Evolutionary conservation across 1,140 invertebrate genomes (phyloP), one percentile per base, ranked within the genome.

Genomic region (Brachionus angularis): DNA sequence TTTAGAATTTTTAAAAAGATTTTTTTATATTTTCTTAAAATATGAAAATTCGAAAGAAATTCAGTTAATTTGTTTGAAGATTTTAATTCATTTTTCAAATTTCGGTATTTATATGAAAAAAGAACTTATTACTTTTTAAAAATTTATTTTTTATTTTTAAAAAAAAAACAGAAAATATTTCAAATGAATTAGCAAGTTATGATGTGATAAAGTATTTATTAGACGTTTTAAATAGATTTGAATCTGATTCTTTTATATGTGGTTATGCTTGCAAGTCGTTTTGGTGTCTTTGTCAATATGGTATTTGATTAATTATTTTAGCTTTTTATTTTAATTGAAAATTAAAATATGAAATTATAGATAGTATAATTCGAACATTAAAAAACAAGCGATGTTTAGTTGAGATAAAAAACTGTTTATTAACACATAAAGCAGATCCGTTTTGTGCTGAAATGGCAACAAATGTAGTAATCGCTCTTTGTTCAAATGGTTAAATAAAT

Each of bases 21-120:
- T n/a, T n/a, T n/a, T 7, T 42, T 42, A 14, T 58, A 36, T 58
- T 58, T 1, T 53, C 23, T 39, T 36, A 34, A 58, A 58, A 58
- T 36, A 36, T 36, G 53, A 58, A 12, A 14, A 58, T 12, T 5
- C 39, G 16, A 14, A 3, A 21, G 53, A 58, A 33, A 39, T 58
- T 21, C 53, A 58, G 39, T 4, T 58, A n/a, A 16, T 58, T 3
- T 5, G 1, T 21, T 21, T 58, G 3, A 58, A 58, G 25, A 58
- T 58, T 39, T 58, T 58, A 18, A 58, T 58, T 36, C 18, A 58
- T 58, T 39, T 58, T 23, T 58, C 53, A 21, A 58, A 58, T 58
- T 58, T 36, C 25, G 53, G 53, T 58, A 58, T n/a, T n/a, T n/a
- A n/a, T n/a, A n/a, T n/a, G n/a, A n/a, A n/a, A n/a, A n/a, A n/a